Conservation (phyloP, 2,888 invertebrate species). For the Rotaria macrura region DNA sequence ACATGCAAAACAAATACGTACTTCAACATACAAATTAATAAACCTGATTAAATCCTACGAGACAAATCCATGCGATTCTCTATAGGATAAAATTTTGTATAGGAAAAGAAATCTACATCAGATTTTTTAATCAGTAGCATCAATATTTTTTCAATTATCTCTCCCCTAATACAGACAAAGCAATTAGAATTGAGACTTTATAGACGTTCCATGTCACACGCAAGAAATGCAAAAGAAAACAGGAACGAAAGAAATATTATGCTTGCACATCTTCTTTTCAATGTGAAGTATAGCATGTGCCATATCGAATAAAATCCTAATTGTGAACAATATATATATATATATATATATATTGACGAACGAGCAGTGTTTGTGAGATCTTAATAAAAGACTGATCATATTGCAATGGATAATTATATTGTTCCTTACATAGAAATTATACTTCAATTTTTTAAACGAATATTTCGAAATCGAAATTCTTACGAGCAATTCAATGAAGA, state of each 20-base stretch:
- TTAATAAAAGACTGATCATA: not conserved
- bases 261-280: not conserved
- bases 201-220: not conserved
- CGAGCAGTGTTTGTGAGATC: not conserved
- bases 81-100: not conserved
- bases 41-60: not conserved
- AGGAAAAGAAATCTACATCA: not conserved
- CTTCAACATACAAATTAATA: not conserved
- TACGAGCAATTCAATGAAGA: not conserved
- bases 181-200: not conserved
- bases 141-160: not conserved
- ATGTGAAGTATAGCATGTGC: not conserved
- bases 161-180: not conserved
- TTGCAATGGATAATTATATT: not conserved
- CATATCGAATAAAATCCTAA: not conserved
- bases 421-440: not conserved
- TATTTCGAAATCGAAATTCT: not conserved
- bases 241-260: not conserved
- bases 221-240: not conserved
- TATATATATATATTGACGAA: too few species aligned
- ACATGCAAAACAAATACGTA: not conserved
- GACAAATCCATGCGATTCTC: not conserved
- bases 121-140: not conserved
- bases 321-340: not conserved
- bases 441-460: not conserved